Evolutionary conservation across 2,888 invertebrate genomes (phyloP).

Genomic region (Calephelis perditalis): DNA sequence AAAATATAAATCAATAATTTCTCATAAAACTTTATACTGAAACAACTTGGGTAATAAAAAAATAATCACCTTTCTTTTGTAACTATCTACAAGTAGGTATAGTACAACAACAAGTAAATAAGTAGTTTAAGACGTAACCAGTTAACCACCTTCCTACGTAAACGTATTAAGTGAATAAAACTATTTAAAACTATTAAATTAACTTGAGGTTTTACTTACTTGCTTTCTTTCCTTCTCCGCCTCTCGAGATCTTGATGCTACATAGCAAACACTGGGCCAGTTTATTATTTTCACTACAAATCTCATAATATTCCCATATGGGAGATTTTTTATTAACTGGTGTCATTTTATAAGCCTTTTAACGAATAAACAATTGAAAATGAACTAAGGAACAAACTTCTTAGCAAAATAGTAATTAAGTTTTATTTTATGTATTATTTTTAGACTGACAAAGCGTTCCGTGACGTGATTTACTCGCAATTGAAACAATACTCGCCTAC

Average conservation of each 20-base stretch:
- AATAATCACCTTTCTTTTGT: background rate
- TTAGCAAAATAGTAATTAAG: slow-evolving; percentile 6
- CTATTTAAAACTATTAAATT: slow-evolving; percentile 18
- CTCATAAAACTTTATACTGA: background rate
- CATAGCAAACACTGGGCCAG: slow-evolving; percentile 28
- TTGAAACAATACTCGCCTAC: no score
- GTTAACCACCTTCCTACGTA: slow-evolving; percentile 9
- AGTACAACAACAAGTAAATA: slow-evolving; percentile 6
- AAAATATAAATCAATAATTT: background rate
- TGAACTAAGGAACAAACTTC: slow-evolving; percentile 8
- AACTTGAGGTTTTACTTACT: slow-evolving; percentile 22
- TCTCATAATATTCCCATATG: slow-evolving; percentile 30
- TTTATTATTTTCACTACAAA: slow-evolving; percentile 30
- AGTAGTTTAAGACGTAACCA: slow-evolving; percentile 5
- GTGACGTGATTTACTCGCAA: no score
- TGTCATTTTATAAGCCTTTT: slow-evolving; percentile 6
- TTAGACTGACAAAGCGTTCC: no score
- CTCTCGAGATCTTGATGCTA: slow-evolving; percentile 27
- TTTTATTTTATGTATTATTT: background rate
- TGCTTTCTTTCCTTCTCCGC: slow-evolving; percentile 27
- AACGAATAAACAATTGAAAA: slow-evolving; percentile 4
- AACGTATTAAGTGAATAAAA: background rate
- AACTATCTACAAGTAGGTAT: slow-evolving; percentile 7
- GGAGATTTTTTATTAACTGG: slow-evolving; percentile 22
- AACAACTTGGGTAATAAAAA: no score